phyloP scores from a whole-genome alignment of 2,113 vertebrate species.

The Loxodonta africana region DNA sequence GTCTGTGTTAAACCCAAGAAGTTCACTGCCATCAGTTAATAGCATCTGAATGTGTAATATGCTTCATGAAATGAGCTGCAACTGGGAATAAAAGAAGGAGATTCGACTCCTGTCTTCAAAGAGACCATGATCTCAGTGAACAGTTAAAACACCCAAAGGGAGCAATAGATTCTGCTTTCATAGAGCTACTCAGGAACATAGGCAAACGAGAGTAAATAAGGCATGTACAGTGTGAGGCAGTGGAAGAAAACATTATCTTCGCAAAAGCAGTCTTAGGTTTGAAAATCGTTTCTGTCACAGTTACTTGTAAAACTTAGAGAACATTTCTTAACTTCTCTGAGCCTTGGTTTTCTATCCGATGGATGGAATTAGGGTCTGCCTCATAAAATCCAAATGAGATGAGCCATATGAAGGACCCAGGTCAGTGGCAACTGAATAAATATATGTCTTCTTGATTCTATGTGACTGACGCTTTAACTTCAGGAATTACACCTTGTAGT shows the following conservation, averaged over 20 bases:
- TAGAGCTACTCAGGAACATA: background rate
- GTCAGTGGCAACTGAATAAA: background rate
- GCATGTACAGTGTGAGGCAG: background rate
- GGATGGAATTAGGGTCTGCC: background rate
- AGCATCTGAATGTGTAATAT: background rate
- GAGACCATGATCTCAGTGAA: background rate
- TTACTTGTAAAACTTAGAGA: background rate
- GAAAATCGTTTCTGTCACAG: constrained; percentile 13
- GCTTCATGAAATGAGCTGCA: background rate
- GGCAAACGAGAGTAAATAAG: constrained; percentile 37
- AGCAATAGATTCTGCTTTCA: constrained; percentile 3
- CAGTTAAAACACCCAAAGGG: background rate
- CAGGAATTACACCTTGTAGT: background rate
- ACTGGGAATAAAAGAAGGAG: background rate
- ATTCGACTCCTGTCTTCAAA: background rate
- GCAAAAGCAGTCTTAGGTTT: constrained; percentile 22
- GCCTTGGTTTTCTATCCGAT: background rate
- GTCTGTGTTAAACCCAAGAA: constrained; percentile 2
- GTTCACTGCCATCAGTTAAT: background rate
- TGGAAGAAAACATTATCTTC: background rate
- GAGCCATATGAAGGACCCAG: background rate
- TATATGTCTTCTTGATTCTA: background rate
- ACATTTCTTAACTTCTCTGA: background rate
- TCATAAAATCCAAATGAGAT: background rate
- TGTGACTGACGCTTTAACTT: background rate